A percentile compares a stretch with the other conserved stretches of the same genome.
These are phyloP conservation scores for Hippopotamyrus pictus DNA, from an alignment of 2,797 vertebrate species.

Conservation along the genomic window DNA sequence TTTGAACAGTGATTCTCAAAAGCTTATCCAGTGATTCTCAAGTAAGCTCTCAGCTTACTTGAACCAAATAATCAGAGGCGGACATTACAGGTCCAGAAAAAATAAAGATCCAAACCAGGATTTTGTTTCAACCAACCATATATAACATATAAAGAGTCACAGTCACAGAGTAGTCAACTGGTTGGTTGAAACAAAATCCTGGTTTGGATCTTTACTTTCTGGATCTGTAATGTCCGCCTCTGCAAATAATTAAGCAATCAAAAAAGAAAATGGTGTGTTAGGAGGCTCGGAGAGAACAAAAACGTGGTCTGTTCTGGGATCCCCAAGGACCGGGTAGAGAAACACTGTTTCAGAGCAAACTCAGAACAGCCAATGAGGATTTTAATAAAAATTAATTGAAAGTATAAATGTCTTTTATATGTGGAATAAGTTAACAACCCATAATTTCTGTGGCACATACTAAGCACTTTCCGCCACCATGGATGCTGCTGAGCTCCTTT, in stretches of 20 bases:
- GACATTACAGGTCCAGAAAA: background rate
- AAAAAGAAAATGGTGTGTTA: no score
- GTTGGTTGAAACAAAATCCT: background rate
- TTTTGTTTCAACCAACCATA: background rate
- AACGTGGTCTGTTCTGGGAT: background rate
- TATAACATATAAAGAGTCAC: background rate
- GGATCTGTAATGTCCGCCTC: background rate
- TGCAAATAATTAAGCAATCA: background rate
- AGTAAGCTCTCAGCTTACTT: background rate
- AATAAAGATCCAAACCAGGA: background rate
- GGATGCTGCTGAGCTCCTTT: background rate
- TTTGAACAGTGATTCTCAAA: background rate
- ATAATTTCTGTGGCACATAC: background rate
- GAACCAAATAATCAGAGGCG: background rate
- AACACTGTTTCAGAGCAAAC: background rate
- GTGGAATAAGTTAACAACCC: background rate
- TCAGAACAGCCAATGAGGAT: background rate
- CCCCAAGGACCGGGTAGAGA: background rate
- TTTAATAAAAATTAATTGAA: background rate
- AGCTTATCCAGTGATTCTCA: background rate
- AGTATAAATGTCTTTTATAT: background rate
- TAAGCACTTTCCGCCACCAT: background rate
- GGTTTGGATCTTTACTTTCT: no score
- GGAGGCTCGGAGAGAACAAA: background rate
- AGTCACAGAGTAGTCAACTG: background rate